phyloP scores from a whole-genome alignment of 2,888 invertebrate genomes.

The Choristoneura rosaceana region DNA sequence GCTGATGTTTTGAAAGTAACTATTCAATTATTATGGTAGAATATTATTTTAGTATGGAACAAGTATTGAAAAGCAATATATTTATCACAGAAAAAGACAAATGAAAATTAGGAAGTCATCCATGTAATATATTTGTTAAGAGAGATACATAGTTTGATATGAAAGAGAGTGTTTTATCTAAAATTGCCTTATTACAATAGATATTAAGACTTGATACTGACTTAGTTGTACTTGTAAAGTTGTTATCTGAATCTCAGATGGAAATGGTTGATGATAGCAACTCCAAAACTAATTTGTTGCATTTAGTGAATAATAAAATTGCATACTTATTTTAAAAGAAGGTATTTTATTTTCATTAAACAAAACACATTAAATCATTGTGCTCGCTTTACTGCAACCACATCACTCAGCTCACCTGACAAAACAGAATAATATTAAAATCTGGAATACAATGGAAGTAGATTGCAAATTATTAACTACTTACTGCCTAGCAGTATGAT shows the following conservation, averaged over 20 bases:
- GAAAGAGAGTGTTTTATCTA: constrained; percentile 81
- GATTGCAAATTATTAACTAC: not conserved
- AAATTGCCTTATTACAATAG: constrained; percentile 85
- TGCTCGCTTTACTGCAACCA: constrained; percentile 47
- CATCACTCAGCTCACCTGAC: constrained; percentile 56
- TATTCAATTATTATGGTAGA: constrained; percentile 75
- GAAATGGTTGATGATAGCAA: constrained; percentile 73
- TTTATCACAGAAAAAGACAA: constrained; percentile 69
- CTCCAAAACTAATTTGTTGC: constrained; percentile 83
- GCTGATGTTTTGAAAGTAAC: constrained; percentile 69
- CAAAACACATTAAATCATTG: constrained; percentile 37
- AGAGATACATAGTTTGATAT: constrained; percentile 84
- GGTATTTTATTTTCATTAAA: constrained; percentile 55
- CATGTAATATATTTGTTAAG: constrained; percentile 74
- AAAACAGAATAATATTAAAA: constrained; percentile 14
- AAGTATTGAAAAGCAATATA: constrained; percentile 76
- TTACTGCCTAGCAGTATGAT: not conserved
- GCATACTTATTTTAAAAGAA: constrained; percentile 81
- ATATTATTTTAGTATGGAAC: constrained; percentile 68
- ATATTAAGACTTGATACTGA: constrained; percentile 84
- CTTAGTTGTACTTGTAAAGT: constrained; percentile 75
- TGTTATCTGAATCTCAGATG: constrained; percentile 71
- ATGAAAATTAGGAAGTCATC: constrained; percentile 54
- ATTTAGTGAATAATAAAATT: constrained; percentile 85
- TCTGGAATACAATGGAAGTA: not conserved